phyloP scores from a whole-genome alignment of 2,888 invertebrate genomes.

The Euzophera pinguis region DNA sequence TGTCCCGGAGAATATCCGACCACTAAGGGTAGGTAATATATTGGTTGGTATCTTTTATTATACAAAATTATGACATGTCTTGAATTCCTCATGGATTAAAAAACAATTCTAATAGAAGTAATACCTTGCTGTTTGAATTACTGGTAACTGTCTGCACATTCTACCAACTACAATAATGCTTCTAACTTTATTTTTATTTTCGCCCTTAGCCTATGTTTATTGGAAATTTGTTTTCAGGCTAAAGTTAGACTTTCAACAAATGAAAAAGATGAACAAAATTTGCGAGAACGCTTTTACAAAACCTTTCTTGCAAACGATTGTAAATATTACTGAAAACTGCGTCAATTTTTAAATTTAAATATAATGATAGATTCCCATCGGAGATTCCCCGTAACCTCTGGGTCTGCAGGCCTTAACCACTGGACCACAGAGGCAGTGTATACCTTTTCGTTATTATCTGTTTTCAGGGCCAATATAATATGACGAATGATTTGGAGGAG shows the following conservation, averaged over 20 bases:
- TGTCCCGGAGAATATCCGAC: background rate
- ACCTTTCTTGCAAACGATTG: slow-evolving; percentile 36
- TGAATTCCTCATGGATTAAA: too few species aligned
- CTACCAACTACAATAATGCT: too few species aligned
- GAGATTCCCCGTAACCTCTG: too few species aligned
- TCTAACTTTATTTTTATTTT: too few species aligned
- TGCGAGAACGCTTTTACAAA: slow-evolving; percentile 57
- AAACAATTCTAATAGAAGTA: too few species aligned
- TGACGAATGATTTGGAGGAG: slow-evolving; percentile 29
- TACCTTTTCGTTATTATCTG: background rate
- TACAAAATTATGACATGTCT: too few species aligned
- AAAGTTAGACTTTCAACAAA: slow-evolving; percentile 38
- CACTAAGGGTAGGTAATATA: background rate
- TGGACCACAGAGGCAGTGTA: too few species aligned
- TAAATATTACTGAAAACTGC: slow-evolving; percentile 37
- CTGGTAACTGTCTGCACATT: too few species aligned
- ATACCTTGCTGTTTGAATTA: too few species aligned
- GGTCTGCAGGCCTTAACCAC: too few species aligned
- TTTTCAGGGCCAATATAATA: slow-evolving; percentile 32
- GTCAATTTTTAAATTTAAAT: background rate
- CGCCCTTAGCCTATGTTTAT: background rate
- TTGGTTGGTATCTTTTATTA: too few species aligned
- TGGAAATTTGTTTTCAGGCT: slow-evolving; percentile 17
- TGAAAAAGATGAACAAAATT: slow-evolving; percentile 54
- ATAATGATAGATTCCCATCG: too few species aligned